Percentiles rank a stretch among this genome's conserved stretches.
These are phyloP conservation scores for Geotrypetes seraphini DNA, from an alignment of 2,797 vertebrate species.

Conservation along the genomic window DNA sequence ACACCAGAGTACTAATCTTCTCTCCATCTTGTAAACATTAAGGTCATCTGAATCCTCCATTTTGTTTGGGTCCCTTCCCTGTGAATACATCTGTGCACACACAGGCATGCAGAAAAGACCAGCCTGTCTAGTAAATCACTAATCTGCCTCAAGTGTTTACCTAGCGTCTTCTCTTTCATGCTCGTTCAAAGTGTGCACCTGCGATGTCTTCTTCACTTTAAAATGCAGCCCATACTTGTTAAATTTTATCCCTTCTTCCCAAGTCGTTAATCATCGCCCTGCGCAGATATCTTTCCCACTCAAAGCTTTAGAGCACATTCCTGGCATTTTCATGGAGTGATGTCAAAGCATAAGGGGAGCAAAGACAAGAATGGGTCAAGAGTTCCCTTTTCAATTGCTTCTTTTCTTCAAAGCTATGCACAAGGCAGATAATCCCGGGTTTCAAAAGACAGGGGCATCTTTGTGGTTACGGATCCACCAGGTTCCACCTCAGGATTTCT, in stretches of 20 bases:
- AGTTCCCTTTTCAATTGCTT: conserved; percentile 9
- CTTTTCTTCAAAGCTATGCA: conserved; percentile 2
- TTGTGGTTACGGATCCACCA: conserved; percentile 2
- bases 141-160: conserved; percentile 21
- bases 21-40: conserved; percentile 21
- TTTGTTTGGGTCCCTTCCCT: no score
- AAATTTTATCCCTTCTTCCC: conserved; percentile 30
- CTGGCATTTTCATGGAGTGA: conserved; percentile 14
- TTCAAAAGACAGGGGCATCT: background rate
- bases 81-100: conserved; percentile 19
- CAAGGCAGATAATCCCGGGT: background rate
- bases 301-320: conserved; percentile 31
- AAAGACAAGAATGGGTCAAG: conserved; percentile 21
- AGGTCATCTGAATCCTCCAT: conserved; percentile 1
- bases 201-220: conserved; percentile 23
- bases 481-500: conserved; percentile 6
- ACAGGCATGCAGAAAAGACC: conserved; percentile 8
- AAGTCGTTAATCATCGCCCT: conserved; percentile 31
- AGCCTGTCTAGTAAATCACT: conserved; percentile 20
- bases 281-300: conserved; percentile 29
- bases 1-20: conserved; percentile 13
- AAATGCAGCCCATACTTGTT: conserved; percentile 31
- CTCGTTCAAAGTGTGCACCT: conserved; percentile 29
- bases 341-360: conserved; percentile 6
- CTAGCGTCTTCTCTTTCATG: conserved; percentile 10